These are phyloP conservation scores for Nibea coibor DNA, from an alignment of 2,113 vertebrate genomes.

Conservation along the genomic window DNA sequence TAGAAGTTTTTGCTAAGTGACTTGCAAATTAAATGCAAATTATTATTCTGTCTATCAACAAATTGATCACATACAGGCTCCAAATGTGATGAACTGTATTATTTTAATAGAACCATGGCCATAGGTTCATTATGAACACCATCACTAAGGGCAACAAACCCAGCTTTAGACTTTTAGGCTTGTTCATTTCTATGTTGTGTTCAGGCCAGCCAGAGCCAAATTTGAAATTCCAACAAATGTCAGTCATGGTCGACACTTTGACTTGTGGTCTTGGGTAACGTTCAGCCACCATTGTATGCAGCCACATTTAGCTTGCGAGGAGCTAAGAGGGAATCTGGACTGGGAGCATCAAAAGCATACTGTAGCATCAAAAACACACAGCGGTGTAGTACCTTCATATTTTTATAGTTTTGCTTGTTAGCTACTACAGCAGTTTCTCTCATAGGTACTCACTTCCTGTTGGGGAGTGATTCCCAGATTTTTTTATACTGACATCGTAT, in stretches of 20 bases:
- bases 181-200: neutral
- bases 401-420: neutral
- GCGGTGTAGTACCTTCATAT: neutral
- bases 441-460: neutral
- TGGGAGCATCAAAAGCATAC: neutral
- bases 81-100: no score
- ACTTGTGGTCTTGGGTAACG: neutral
- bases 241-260: neutral
- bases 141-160: neutral
- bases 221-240: neutral
- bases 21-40: neutral
- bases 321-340: constrained; percentile 7
- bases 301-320: neutral
- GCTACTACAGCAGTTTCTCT: neutral
- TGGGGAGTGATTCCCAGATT: neutral
- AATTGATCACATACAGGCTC: neutral
- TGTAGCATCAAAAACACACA: neutral
- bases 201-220: neutral
- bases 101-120: neutral
- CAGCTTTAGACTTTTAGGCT: neutral
- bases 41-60: neutral
- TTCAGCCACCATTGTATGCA: neutral
- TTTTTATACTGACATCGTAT: neutral
- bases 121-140: neutral
- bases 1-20: neutral